A percentile compares a stretch with the other conserved stretches of the same genome.
phyloP scores from a whole-genome alignment of 2,113 vertebrate species.

The Nerophis lumbriciformis region DNA sequence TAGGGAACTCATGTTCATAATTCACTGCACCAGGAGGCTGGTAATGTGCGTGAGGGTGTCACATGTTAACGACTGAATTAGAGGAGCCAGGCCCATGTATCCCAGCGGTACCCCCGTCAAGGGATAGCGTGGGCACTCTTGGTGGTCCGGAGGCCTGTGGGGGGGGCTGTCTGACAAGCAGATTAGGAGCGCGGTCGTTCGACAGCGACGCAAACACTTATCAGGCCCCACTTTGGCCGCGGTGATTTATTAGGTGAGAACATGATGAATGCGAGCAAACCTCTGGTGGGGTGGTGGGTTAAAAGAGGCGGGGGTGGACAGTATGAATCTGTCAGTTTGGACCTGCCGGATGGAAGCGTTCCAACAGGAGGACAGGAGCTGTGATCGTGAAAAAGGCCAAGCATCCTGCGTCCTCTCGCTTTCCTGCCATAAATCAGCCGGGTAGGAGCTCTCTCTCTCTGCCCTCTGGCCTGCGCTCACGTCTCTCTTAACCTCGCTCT shows the following conservation, averaged over 20 bases:
- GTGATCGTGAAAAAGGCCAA: conserved; percentile 49
- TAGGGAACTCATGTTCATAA: conserved; percentile 30
- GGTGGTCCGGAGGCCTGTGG: conserved; percentile 54
- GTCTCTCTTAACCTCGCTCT: conserved; percentile 28
- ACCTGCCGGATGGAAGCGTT: conserved; percentile 23
- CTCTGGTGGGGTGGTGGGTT: conserved; percentile 48
- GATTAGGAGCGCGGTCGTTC: conserved; percentile 47
- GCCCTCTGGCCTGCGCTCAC: conserved; percentile 31
- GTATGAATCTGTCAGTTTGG: conserved; percentile 43
- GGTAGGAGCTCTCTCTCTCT: conserved; percentile 32
- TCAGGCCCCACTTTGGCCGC: conserved; percentile 67
- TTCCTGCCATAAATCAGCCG: conserved; percentile 64
- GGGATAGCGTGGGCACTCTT: conserved; percentile 23
- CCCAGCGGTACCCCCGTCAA: conserved; percentile 14
- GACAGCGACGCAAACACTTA: conserved; percentile 65
- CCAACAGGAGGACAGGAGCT: conserved; percentile 36
- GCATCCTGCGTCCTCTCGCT: conserved; percentile 58
- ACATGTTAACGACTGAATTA: conserved; percentile 42
- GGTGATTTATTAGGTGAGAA: conserved; percentile 75
- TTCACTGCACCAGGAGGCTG: conserved; percentile 25
- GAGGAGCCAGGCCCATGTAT: conserved; percentile 18
- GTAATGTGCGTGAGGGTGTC: conserved; percentile 25
- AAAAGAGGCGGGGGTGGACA: conserved; percentile 10
- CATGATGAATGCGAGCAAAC: conserved; percentile 72
- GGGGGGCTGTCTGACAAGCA: conserved; percentile 48